phyloP scores from a whole-genome alignment of 2,113 vertebrate species.

The Himantopus leucocephalus region DNA sequence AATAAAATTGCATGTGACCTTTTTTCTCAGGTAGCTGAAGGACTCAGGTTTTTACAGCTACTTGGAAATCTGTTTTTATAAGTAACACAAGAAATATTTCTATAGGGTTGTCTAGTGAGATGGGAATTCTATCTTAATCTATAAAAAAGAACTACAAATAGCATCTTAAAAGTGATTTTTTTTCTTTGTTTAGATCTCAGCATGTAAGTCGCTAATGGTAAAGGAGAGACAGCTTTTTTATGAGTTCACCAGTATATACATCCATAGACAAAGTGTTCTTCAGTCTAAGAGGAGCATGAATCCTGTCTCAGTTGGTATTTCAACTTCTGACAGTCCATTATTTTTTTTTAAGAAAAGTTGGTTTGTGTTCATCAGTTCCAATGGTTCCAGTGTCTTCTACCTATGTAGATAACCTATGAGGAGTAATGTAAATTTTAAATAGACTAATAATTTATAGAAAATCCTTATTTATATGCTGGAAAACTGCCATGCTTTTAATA shows the following conservation, averaged over 20 bases:
- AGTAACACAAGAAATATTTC: not conserved
- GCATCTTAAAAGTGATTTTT: not conserved
- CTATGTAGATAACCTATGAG: not conserved
- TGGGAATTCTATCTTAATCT: not conserved
- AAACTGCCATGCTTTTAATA: not conserved
- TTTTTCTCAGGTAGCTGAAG: not conserved
- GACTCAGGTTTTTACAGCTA: not conserved
- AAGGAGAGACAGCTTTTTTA: not conserved
- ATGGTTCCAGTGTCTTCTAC: not conserved
- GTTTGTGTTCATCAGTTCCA: not conserved
- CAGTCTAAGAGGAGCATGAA: not conserved
- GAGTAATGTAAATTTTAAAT: not conserved
- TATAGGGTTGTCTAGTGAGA: not conserved
- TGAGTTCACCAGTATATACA: not conserved
- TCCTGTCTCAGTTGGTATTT: not conserved
- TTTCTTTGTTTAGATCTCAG: not conserved
- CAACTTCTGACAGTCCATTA: not conserved
- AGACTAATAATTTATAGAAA: not conserved
- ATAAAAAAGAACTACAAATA: not conserved
- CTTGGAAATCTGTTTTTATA: not conserved
- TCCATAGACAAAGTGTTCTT: not conserved
- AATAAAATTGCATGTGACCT: not conserved
- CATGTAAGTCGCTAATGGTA: not conserved
- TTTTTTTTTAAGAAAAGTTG: not conserved
- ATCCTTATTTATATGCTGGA: not conserved